These are phyloP conservation scores for Callosobruchus maculatus DNA, from an alignment of 2,888 invertebrate genomes.

Conservation along the genomic window DNA sequence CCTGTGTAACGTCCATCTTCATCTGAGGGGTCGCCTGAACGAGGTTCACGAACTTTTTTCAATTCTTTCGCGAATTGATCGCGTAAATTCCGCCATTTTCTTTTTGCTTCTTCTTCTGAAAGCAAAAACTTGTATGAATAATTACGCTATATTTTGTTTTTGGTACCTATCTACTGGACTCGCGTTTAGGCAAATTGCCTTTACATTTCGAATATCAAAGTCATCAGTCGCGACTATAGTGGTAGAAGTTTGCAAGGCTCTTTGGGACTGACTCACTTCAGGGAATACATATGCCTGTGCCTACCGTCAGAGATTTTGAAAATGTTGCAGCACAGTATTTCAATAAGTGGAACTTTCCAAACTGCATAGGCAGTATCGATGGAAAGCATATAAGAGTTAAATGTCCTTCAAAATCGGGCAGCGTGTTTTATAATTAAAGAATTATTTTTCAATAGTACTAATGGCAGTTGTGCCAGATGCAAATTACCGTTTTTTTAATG, in stretches of 20 bases:
- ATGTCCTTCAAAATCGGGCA: slow-evolving; percentile 12
- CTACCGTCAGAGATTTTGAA: slow-evolving; percentile 7
- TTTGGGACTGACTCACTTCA: slow-evolving; percentile 16
- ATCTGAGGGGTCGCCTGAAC: not conserved
- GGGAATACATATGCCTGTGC: slow-evolving; percentile 17
- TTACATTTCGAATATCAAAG: slow-evolving; percentile 7
- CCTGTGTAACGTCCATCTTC: not conserved
- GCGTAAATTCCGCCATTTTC: not conserved
- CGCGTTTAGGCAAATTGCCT: slow-evolving; percentile 12
- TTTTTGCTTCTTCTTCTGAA: no score
- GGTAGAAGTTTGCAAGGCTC: slow-evolving; percentile 15
- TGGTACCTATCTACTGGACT: slow-evolving; percentile 14
- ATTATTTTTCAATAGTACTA: slow-evolving; percentile 1
- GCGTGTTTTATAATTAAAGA: slow-evolving; percentile 10
- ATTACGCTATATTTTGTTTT: slow-evolving; percentile 10
- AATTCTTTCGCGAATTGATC: not conserved
- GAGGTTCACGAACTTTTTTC: not conserved
- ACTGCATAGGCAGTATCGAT: slow-evolving; percentile 15
- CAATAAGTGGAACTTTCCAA: slow-evolving; percentile 15
- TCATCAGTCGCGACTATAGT: slow-evolving; percentile 15
- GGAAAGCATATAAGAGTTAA: slow-evolving; percentile 16
- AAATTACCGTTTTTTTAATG: no score
- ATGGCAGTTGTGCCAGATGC: slow-evolving; percentile 13
- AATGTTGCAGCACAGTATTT: slow-evolving; percentile 8
- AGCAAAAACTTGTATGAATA: no score